Conservation (phyloP, 2,113 vertebrate genomes). For the Eidolon helvum region DNA sequence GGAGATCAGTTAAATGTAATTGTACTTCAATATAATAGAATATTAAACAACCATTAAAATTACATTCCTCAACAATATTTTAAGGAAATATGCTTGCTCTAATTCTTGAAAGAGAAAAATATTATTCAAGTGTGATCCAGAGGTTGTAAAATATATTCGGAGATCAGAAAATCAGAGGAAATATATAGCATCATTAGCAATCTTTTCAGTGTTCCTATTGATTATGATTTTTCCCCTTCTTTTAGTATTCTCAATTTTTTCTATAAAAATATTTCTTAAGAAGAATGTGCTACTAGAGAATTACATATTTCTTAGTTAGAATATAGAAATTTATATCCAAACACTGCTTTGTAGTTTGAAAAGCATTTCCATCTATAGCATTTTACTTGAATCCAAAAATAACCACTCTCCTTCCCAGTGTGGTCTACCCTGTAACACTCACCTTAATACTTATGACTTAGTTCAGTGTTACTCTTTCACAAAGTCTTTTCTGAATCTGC, state of each 20-base stretch:
- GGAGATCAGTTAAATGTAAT: not conserved
- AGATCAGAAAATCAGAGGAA: not conserved
- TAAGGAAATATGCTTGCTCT: not conserved
- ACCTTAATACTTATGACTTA: not conserved
- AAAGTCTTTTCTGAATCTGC: not conserved
- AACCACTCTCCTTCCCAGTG: not conserved
- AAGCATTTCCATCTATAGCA: not conserved
- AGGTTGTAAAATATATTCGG: not conserved
- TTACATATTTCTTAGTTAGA: not conserved
- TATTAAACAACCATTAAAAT: not conserved
- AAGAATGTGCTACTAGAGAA: not conserved
- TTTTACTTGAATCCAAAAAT: not conserved
- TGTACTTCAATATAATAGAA: not conserved
- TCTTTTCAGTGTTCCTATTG: not conserved
- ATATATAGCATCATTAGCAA: not conserved
- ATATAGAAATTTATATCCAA: not conserved
- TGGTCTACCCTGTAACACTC: not conserved
- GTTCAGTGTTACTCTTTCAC: not conserved
- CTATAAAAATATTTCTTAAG: not conserved
- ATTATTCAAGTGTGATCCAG: not conserved
- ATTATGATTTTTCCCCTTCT: not conserved
- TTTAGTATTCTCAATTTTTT: not conserved
- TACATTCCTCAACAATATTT: not conserved
- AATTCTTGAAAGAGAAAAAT: not conserved
- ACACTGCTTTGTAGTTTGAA: not conserved